phyloP scores from a whole-genome alignment of 2,888 invertebrate genomes.

The Agriopis aurantiaria region DNA sequence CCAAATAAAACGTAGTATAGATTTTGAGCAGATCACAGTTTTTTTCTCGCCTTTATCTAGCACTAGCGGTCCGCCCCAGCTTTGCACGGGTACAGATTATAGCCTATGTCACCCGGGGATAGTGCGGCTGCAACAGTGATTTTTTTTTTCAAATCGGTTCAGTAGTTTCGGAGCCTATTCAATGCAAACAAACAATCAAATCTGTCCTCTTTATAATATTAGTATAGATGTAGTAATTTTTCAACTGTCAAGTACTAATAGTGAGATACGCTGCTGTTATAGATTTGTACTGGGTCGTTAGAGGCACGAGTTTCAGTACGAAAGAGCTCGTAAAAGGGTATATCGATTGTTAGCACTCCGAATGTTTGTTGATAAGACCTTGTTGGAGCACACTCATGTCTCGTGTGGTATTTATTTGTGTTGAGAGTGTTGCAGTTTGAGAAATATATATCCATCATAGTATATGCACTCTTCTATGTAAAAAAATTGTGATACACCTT shows the following conservation, averaged over 20 bases:
- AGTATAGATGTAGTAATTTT: background rate
- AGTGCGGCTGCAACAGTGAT: too few species aligned
- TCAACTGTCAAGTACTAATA: background rate
- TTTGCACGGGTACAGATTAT: too few species aligned
- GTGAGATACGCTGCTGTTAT: background rate
- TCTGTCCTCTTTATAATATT: too few species aligned
- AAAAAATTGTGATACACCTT: too few species aligned
- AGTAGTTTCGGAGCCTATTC: too few species aligned
- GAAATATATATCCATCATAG: too few species aligned
- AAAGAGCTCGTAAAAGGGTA: conserved; percentile 9
- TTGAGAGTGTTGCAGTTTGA: too few species aligned
- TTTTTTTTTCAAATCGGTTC: too few species aligned
- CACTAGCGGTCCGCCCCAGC: too few species aligned
- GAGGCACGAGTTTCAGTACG: conserved; percentile 11
- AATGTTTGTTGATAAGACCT: background rate
- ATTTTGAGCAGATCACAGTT: background rate
- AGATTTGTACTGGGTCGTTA: background rate
- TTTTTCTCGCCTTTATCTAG: background rate
- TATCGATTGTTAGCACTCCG: background rate
- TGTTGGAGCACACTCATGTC: background rate
- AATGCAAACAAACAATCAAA: too few species aligned
- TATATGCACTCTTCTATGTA: too few species aligned
- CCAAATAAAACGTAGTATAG: background rate
- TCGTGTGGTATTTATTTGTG: background rate
- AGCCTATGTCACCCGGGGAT: too few species aligned